Evolutionary conservation across 2,888 invertebrate genomes (phyloP).

Genomic region (Mycalesis mineus): DNA sequence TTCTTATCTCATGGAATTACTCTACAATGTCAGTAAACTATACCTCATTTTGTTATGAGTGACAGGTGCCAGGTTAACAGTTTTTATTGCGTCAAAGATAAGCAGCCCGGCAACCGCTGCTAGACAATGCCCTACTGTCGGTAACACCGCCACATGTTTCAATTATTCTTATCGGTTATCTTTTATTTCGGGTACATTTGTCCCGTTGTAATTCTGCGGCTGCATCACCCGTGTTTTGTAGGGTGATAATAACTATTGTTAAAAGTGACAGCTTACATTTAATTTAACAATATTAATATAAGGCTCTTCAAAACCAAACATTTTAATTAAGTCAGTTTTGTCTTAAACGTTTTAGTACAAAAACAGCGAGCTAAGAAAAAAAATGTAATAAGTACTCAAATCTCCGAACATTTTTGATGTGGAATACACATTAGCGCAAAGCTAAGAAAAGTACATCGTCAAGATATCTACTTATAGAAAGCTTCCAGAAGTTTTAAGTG

Average conservation of each 20-base stretch:
- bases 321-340: too few species aligned
- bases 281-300: background rate
- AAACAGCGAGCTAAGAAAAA: too few species aligned
- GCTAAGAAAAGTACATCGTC: too few species aligned
- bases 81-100: conserved; percentile 58
- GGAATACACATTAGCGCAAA: too few species aligned
- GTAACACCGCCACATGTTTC: conserved; percentile 64
- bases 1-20: too few species aligned
- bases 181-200: conserved; percentile 37
- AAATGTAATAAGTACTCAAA: too few species aligned
- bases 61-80: conserved; percentile 58
- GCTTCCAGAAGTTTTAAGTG: too few species aligned
- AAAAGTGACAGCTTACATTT: background rate
- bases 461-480: too few species aligned
- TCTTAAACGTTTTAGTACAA: too few species aligned
- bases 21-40: background rate
- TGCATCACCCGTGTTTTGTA: background rate
- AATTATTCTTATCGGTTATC: conserved; percentile 69
- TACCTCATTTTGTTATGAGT: background rate
- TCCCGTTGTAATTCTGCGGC: conserved; percentile 19
- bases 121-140: conserved; percentile 25
- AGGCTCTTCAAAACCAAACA: too few species aligned
- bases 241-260: background rate
- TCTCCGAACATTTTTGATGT: too few species aligned
- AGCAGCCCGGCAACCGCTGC: conserved; percentile 37